Base-by-base conservation (phyloP, 2,113 vertebrate genomes). In the Bubo scandiacus region DNA sequence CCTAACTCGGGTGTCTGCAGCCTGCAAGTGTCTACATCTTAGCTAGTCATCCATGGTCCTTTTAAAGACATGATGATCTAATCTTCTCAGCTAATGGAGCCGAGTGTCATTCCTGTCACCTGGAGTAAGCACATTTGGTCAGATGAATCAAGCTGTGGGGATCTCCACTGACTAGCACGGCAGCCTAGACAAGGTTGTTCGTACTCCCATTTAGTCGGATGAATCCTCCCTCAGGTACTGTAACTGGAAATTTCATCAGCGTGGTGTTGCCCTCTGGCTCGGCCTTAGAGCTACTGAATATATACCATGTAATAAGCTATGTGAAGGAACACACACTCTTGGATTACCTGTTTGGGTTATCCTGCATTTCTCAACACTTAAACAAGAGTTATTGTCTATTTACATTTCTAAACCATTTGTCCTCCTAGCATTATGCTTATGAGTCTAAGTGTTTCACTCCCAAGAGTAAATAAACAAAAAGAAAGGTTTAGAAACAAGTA, bases 401-500 rank as follows among this genome's bases (percentile, higher is more conserved):
- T 95, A 75, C 66, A 79, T 81, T 71, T 95, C 75, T 88, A 75
- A 93, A 75, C 21, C 34, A 40, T 87, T 97, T 95, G 47, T 87
- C 68, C 94, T 85, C 72, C 54, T 91, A 54, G 40, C 21, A 23
- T 75, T 94, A 75, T 84, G 54, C 52, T 94, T 91, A 77, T 82
- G 30, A 94, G 65, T 22, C 25, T 27, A n/a, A 36, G 38, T 88
- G 55, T 92, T 93, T 79, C 36, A 29, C 12, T 95, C 57, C 30
- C 57, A 62, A 26, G 77, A 74, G 80, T 93, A 95, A 72, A 85
- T 80, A 96, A 91, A 94, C 72, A 86, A 77, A 65, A 94, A 84
- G 55, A 74, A 92, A 77, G 12, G 18, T 72, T 94, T 72, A 49
- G 89, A 72, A 93, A 66, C 54, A 77, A 88, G 86, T 52, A 65